Evolutionary conservation across 2,113 vertebrate species (phyloP).

Genomic region (Struthio camelus): DNA sequence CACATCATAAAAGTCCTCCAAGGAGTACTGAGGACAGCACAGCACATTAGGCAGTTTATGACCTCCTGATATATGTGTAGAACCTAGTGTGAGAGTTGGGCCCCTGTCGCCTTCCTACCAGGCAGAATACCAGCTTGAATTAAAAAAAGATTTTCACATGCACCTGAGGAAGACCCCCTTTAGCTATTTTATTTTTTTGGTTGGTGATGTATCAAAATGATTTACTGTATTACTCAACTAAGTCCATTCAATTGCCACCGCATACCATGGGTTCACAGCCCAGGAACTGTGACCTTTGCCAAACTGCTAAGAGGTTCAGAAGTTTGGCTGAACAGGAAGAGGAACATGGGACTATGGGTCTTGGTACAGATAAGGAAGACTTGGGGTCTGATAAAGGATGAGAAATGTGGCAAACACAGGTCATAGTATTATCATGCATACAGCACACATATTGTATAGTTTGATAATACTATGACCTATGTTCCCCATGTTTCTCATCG

Average conservation of each 20-base stretch:
- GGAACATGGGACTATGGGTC: fast-evolving
- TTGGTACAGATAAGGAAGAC: not conserved
- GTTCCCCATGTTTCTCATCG: too few relatives aligned
- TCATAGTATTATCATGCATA: not conserved
- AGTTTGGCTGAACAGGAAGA: not conserved
- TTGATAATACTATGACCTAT: too few relatives aligned
- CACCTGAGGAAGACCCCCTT: not conserved
- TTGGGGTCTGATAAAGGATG: not conserved
- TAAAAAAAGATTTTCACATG: not conserved
- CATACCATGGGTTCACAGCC: not conserved
- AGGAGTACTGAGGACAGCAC: not conserved
- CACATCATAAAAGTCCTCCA: not conserved
- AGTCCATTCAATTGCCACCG: not conserved
- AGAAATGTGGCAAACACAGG: not conserved
- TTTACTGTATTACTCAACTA: not conserved
- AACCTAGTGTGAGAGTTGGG: not conserved
- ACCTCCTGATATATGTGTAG: constrained; percentile 6
- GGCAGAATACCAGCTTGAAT: not conserved
- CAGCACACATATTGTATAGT: too few relatives aligned
- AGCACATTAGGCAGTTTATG: constrained; percentile 19
- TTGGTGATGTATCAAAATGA: not conserved
- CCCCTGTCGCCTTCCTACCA: not conserved
- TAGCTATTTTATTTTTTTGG: not conserved
- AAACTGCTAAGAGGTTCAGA: not conserved
- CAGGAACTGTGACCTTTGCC: not conserved